Evolutionary conservation across 1,140 invertebrate species (phyloP).

Genomic region (Pachypeltis micranthus): DNA sequence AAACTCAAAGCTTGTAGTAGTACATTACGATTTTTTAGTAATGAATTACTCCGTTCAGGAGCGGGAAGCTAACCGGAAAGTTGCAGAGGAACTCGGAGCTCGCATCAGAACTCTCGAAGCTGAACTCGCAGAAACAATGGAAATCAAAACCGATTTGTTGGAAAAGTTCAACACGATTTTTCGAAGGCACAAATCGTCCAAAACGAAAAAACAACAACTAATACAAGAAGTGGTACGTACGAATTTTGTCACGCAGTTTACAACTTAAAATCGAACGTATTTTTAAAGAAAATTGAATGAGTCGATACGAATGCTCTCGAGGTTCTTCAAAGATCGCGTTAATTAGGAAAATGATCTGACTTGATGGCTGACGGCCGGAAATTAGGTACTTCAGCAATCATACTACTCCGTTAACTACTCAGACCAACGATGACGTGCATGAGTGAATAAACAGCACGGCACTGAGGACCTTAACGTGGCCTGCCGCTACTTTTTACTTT

Average conservation of each 20-base stretch:
- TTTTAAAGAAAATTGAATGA: background rate
- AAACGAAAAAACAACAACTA: slow-evolving; percentile 5
- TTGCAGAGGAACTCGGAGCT: background rate
- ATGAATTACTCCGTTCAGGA: slow-evolving; percentile 4
- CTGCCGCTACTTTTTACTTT: no score
- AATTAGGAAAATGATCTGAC: background rate
- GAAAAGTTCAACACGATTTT: slow-evolving; percentile 8
- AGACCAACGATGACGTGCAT: no score
- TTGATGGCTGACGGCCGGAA: background rate
- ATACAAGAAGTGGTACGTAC: background rate
- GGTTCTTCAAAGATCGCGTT: background rate
- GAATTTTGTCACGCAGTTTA: background rate
- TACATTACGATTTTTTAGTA: no score
- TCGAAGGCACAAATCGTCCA: background rate
- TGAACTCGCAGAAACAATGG: background rate
- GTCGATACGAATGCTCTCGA: background rate
- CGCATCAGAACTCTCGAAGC: background rate
- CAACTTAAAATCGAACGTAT: background rate
- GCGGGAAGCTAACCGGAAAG: background rate
- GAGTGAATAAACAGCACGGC: no score
- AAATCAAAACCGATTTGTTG: background rate
- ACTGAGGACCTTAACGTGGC: no score
- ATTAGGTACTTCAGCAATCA: background rate
- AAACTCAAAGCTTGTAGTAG: no score
- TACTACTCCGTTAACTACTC: no score